phyloP scores from a whole-genome alignment of 2,797 vertebrate species.

The Ceyx erithaca region DNA sequence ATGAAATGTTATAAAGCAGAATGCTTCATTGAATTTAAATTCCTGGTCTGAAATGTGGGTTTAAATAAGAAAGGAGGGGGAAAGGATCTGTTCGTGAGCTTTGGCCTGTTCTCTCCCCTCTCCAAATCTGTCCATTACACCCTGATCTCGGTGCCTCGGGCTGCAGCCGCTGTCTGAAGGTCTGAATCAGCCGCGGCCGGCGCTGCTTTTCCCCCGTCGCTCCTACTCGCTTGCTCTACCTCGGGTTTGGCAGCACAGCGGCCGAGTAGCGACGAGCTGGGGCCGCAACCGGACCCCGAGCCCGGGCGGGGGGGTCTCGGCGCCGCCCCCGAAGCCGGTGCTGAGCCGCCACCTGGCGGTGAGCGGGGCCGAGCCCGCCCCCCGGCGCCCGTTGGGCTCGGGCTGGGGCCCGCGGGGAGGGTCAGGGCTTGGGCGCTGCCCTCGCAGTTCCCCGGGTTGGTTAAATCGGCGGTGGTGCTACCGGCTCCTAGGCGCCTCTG shows the following conservation, averaged over 20 bases:
- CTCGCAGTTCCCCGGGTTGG: too few relatives aligned
- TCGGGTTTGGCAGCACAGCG: background rate
- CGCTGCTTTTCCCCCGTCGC: fast-evolving
- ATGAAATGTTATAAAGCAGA: background rate
- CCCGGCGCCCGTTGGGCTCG: background rate
- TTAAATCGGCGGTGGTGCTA: background rate
- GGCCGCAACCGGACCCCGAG: too few relatives aligned
- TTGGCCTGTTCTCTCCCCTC: background rate
- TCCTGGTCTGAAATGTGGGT: background rate
- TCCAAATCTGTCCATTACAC: too few relatives aligned
- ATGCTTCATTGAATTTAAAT: background rate
- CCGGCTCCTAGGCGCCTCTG: fast-evolving
- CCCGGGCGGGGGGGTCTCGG: too few relatives aligned
- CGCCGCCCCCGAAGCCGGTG: background rate
- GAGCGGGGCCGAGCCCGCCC: fast-evolving
- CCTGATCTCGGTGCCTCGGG: background rate
- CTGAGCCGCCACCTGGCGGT: slow-evolving; percentile 43
- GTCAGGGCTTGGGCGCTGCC: background rate
- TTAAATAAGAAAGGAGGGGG: background rate
- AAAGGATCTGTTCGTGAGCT: background rate
- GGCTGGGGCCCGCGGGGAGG: too few relatives aligned
- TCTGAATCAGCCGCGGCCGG: fast-evolving
- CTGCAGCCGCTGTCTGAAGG: background rate
- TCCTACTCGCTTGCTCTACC: too few relatives aligned
- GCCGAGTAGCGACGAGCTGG: fast-evolving